A percentile compares a stretch with the other conserved stretches of the same genome.
Evolutionary conservation across 1,140 invertebrate genomes (phyloP).

Genomic region (Batillaria attramentaria): DNA sequence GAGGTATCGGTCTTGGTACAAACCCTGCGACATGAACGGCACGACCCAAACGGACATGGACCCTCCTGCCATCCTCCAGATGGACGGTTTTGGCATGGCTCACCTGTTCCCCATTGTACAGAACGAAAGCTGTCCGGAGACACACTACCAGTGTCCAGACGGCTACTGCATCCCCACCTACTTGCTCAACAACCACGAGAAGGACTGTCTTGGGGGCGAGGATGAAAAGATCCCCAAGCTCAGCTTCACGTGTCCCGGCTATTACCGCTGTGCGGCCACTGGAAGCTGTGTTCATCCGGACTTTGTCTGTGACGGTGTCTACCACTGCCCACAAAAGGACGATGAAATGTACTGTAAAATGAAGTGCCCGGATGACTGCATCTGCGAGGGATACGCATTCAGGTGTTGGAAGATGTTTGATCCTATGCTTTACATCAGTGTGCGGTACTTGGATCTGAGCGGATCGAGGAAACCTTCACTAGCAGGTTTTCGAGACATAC

Average conservation of each 20-base stretch:
- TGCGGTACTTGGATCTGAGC: conserved; percentile 21
- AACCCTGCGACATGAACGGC: background rate
- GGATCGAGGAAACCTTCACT: background rate
- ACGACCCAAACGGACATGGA: background rate
- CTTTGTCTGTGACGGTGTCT: conserved; percentile 25
- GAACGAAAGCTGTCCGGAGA: background rate
- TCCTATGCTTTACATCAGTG: background rate
- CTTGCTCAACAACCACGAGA: conserved; percentile 6
- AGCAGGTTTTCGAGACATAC: background rate
- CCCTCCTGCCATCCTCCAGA: background rate
- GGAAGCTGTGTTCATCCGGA: conserved; percentile 13
- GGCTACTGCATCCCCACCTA: background rate
- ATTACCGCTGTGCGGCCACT: conserved; percentile 23
- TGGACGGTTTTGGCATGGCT: background rate
- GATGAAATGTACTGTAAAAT: conserved; percentile 30
- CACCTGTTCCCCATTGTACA: background rate
- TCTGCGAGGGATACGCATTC: conserved; percentile 27
- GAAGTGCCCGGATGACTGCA: conserved; percentile 22
- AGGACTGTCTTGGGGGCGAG: background rate
- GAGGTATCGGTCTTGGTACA: no score
- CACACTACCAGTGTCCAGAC: background rate
- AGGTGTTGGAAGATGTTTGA: background rate
- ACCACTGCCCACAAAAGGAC: conserved; percentile 36
- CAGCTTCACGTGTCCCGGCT: background rate
- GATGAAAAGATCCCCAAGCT: background rate